A percentile compares a stretch with the other conserved stretches of the same genome.
These are phyloP conservation scores for Agrotis segetum DNA, from an alignment of 2,888 invertebrate species.

Conservation along the genomic window DNA sequence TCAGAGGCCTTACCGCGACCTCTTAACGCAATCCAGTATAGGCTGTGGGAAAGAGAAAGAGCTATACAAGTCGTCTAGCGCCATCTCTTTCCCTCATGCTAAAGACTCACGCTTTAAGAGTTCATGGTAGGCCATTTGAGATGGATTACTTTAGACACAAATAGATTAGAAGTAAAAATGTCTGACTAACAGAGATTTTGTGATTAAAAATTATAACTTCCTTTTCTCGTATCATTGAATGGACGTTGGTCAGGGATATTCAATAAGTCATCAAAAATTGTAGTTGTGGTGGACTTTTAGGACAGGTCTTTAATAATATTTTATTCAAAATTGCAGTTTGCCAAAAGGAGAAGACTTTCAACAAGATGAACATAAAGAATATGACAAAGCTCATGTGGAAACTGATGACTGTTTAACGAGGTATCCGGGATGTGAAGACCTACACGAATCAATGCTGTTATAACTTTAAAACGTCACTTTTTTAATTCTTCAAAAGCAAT, in stretches of 20 bases:
- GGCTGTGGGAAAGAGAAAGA: no score
- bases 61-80: no score
- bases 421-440: slow-evolving; percentile 84
- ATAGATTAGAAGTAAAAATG: background rate
- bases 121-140: no score
- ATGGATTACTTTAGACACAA: background rate
- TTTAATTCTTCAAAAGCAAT: background rate
- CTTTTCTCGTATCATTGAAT: background rate
- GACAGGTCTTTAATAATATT: background rate
- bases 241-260: no score
- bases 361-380: slow-evolving; percentile 83
- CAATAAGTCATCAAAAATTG: no score
- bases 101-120: no score
- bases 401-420: slow-evolving; percentile 80
- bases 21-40: no score
- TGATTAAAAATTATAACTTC: no score
- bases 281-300: background rate
- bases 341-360: slow-evolving; percentile 83
- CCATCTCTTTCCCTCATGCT: no score
- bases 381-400: slow-evolving; percentile 85
- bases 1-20: no score
- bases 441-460: slow-evolving; percentile 42
- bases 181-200: no score
- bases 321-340: slow-evolving; percentile 79
- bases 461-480: background rate